phyloP scores from a whole-genome alignment of 2,888 invertebrate species.

The Endotricha flammealis region DNA sequence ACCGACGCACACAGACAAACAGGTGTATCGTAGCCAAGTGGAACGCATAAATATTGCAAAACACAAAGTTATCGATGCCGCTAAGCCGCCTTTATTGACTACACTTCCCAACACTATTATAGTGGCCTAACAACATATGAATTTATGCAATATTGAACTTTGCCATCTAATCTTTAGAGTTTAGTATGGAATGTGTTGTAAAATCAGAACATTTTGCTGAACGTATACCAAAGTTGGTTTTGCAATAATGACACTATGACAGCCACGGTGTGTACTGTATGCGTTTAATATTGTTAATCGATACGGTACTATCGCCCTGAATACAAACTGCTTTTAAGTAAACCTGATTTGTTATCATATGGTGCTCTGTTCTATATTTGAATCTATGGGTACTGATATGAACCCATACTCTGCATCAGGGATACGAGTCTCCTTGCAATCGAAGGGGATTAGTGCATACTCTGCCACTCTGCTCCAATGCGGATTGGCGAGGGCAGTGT shows the following conservation, averaged over 20 bases:
- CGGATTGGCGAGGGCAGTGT: no score
- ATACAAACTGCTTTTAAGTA: conserved; percentile 48
- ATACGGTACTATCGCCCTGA: conserved; percentile 42
- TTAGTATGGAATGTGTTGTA: conserved; percentile 17
- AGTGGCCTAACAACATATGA: conserved; percentile 31
- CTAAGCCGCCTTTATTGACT: conserved; percentile 72
- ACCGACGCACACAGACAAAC: conserved; percentile 38
- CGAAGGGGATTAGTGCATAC: no score
- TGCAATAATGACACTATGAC: conserved; percentile 63
- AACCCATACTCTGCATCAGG: no score
- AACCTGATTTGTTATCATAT: conserved; percentile 20
- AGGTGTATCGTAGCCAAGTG: conserved; percentile 58
- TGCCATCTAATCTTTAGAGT: conserved; percentile 20
- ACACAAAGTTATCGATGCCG: conserved; percentile 71
- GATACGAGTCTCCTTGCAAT: no score
- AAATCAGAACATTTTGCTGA: conserved; percentile 32
- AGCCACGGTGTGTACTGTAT: conserved; percentile 47
- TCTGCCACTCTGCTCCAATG: no score
- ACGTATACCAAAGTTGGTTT: conserved; percentile 44
- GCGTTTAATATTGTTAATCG: conserved; percentile 59
- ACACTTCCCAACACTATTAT: conserved; percentile 42
- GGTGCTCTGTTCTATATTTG: not conserved
- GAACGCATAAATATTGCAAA: conserved; percentile 65
- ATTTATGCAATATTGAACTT: conserved; percentile 26
- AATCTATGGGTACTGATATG: no score